Evolutionary conservation across 2,113 vertebrate genomes (phyloP).

Genomic region (Corydoras sp.): DNA sequence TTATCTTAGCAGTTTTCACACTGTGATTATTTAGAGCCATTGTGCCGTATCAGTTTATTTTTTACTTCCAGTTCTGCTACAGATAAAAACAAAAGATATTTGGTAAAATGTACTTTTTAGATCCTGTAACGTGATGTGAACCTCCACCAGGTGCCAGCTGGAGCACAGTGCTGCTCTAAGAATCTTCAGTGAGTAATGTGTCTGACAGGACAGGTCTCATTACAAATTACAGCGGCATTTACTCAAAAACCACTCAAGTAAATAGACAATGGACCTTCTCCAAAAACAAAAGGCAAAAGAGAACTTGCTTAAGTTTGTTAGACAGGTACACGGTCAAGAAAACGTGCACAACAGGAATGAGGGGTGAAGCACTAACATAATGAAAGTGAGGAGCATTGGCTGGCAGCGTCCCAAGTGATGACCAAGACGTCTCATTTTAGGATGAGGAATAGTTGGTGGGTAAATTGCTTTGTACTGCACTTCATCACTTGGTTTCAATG

Average conservation of each 20-base stretch:
- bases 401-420: conserved; percentile 32
- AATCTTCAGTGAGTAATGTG: conserved; percentile 4
- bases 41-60: too few relatives aligned
- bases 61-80: too few relatives aligned
- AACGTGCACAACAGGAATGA: conserved; percentile 25
- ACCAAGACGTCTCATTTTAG: conserved; percentile 16
- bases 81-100: too few relatives aligned
- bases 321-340: conserved; percentile 17
- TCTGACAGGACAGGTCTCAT: conserved; percentile 27
- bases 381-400: conserved; percentile 33
- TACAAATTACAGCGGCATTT: conserved; percentile 29
- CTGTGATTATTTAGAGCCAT: too few relatives aligned
- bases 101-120: too few relatives aligned
- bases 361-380: conserved; percentile 31
- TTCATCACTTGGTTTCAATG: conserved; percentile 30
- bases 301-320: conserved; percentile 13
- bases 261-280: conserved; percentile 25
- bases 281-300: conserved; percentile 20
- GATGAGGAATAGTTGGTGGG: conserved; percentile 14
- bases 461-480: conserved; percentile 17
- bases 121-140: neutral
- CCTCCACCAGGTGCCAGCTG: conserved; percentile 1
- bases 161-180: conserved; percentile 14
- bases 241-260: conserved; percentile 31
- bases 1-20: too few relatives aligned